Evolutionary conservation across 64 coral and sea anemone genomes (phyloP).

Genomic region (Orbicella faveolata): DNA sequence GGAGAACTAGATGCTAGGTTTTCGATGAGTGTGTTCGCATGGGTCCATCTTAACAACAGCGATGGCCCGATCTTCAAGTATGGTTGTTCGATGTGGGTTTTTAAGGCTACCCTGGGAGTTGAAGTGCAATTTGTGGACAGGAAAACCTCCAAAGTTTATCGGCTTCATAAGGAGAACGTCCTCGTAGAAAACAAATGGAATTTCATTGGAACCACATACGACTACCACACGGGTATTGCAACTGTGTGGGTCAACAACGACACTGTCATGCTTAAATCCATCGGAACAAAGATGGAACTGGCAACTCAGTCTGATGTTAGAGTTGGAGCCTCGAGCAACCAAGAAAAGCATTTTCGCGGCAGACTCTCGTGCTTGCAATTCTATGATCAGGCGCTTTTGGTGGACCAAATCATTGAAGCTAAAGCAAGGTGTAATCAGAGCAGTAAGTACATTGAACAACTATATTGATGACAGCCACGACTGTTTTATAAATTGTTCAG

Average conservation of each 20-base stretch:
- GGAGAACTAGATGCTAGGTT: conserved; percentile 2
- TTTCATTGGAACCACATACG: conserved; percentile 10
- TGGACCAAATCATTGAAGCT: neutral
- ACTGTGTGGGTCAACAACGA: neutral
- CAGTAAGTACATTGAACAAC: neutral
- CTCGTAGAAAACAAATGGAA: neutral
- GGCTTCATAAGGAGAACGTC: neutral
- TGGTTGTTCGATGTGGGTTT: neutral
- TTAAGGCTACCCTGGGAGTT: neutral
- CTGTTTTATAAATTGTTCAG: neutral
- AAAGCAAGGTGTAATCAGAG: conserved; percentile 1
- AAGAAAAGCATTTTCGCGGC: neutral
- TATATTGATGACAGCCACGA: neutral
- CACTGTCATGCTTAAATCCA: neutral
- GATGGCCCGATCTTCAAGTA: too few relatives aligned
- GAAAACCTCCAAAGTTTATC: neutral
- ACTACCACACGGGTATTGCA: neutral
- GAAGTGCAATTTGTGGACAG: neutral
- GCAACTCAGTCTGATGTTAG: neutral
- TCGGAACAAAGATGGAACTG: neutral
- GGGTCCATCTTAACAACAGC: neutral
- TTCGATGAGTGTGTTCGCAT: conserved; percentile 13
- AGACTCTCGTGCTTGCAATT: conserved; percentile 7
- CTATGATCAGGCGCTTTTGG: neutral
- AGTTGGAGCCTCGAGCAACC: neutral